Evolutionary conservation across 2,113 vertebrate genomes (phyloP), one percentile per base, ranked within the genome.

Genomic region (Lathamus discolor): DNA sequence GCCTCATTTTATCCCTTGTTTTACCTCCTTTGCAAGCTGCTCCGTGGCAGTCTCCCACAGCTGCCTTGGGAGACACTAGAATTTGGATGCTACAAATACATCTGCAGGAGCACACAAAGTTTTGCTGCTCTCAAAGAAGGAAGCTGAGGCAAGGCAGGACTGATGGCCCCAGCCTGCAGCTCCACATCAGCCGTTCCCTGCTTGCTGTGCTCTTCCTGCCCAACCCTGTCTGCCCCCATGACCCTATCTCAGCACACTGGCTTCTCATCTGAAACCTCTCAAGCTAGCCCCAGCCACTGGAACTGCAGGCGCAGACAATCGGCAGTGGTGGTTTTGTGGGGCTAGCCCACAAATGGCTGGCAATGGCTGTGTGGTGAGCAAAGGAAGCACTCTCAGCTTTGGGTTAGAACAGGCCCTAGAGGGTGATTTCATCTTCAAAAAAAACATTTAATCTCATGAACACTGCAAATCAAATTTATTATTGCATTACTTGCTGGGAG

Each of bases 361-460:
- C 97, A 97, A 95, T n/a, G 84, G 97, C 97, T 98, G 96, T 41
- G 2, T 61, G 91, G 81, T 93, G 86, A 95, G 86, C 2, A 8
- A 83, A 97, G 93, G 94, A 97, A 97, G 95, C 93, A 88, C 84
- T 98, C 96, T 92, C 92, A 97, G 97, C 94, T 96, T 95, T 92
- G 97, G 97, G 90, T 94, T 97, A 97, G 95, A 98, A 96, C 78
- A 96, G 97, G 66, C 98, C 97, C 97, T 94, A 62, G 97, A 98
- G 98, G 85, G 93, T 95, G 97, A 98, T 98, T 98, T 96, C 95
- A 97, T 97, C 87, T 82, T 95, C 74, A 97, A 96, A 95, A 95
- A 96, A 98, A 98, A 93, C 96, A 97, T 96, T 98, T 98, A 97
- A 98, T 98, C 97, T 96, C 94, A 92, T 92, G 97, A 96, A 95